These are phyloP conservation scores for Paratilapia polleni DNA, from an alignment of 2,113 vertebrate species.

Conservation along the genomic window DNA sequence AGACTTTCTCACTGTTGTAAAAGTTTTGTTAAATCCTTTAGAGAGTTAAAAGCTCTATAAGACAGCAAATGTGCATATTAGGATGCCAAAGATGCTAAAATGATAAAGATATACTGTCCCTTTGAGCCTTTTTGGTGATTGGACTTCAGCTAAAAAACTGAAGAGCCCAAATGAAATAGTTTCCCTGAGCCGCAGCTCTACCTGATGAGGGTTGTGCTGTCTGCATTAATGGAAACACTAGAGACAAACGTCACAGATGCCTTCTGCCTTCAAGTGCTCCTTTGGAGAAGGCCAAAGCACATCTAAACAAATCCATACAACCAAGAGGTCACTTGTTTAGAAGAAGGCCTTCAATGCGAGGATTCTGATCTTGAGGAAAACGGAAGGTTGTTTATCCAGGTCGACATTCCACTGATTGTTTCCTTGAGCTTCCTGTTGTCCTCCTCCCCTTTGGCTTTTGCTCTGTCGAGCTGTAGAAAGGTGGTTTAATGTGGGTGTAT, in stretches of 20 bases:
- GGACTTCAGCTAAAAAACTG: background rate
- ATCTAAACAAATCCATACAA: slow-evolving; percentile 17
- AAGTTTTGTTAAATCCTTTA: slow-evolving; percentile 49
- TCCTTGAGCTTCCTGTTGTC: slow-evolving; percentile 18
- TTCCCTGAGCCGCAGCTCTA: background rate
- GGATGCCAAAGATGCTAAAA: slow-evolving; percentile 6
- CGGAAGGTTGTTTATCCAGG: slow-evolving; percentile 33
- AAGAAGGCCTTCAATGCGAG: slow-evolving; percentile 11
- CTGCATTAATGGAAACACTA: slow-evolving; percentile 22
- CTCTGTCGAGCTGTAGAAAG: slow-evolving; percentile 40
- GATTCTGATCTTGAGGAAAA: slow-evolving; percentile 43
- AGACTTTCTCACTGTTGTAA: background rate
- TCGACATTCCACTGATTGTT: slow-evolving; percentile 31
- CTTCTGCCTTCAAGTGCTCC: slow-evolving; percentile 12
- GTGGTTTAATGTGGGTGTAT: slow-evolving; percentile 7
- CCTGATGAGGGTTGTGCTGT: slow-evolving; percentile 17
- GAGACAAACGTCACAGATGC: background rate
- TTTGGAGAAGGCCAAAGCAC: background rate
- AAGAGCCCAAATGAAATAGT: background rate
- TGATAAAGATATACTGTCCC: slow-evolving; percentile 16
- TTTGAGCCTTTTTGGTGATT: slow-evolving; percentile 9
- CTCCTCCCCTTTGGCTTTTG: slow-evolving; percentile 24
- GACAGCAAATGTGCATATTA: slow-evolving; percentile 6
- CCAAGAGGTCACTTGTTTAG: slow-evolving; percentile 13
- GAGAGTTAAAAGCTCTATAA: slow-evolving; percentile 1